Conservation (phyloP, 2,113 vertebrate genomes). For the Verasper variegatus region DNA sequence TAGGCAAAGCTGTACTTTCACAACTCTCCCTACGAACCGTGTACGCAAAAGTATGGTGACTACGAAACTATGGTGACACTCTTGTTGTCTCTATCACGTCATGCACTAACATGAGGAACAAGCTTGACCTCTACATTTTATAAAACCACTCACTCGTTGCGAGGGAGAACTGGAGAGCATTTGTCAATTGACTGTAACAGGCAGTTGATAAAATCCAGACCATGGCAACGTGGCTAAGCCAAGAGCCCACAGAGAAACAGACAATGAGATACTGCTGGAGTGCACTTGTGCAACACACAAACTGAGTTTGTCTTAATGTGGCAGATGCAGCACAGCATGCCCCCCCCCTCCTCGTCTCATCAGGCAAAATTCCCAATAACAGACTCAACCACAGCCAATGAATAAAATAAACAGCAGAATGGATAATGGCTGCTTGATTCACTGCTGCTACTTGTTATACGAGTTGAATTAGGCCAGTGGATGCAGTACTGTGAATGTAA, state of each 20-base stretch:
- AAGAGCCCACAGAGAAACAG: slow-evolving; percentile 40
- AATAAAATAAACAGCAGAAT: slow-evolving; percentile 49
- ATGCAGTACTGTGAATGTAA: slow-evolving; percentile 33
- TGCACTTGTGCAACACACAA: slow-evolving; percentile 58
- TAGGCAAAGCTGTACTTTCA: slow-evolving; percentile 11
- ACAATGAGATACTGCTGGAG: slow-evolving; percentile 31
- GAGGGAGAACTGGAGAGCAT: slow-evolving; percentile 1
- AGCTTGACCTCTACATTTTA: neutral
- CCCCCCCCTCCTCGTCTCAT: slow-evolving; percentile 20
- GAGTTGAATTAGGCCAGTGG: slow-evolving; percentile 50
- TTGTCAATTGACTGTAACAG: slow-evolving; percentile 38
- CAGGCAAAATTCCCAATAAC: slow-evolving; percentile 41
- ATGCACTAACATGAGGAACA: neutral
- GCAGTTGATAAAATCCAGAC: slow-evolving; percentile 68
- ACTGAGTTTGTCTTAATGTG: slow-evolving; percentile 44
- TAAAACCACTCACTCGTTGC: neutral
- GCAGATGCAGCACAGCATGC: slow-evolving; percentile 21
- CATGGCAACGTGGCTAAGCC: slow-evolving; percentile 25
- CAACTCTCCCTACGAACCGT: no score
- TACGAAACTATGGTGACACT: neutral
- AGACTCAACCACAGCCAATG: slow-evolving; percentile 35
- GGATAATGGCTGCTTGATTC: slow-evolving; percentile 36
- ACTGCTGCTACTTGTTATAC: slow-evolving; percentile 36
- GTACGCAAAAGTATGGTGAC: neutral
- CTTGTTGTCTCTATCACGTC: neutral